phyloP scores from a whole-genome alignment of 2,113 vertebrate species.

The Oostethus manadensis region DNA sequence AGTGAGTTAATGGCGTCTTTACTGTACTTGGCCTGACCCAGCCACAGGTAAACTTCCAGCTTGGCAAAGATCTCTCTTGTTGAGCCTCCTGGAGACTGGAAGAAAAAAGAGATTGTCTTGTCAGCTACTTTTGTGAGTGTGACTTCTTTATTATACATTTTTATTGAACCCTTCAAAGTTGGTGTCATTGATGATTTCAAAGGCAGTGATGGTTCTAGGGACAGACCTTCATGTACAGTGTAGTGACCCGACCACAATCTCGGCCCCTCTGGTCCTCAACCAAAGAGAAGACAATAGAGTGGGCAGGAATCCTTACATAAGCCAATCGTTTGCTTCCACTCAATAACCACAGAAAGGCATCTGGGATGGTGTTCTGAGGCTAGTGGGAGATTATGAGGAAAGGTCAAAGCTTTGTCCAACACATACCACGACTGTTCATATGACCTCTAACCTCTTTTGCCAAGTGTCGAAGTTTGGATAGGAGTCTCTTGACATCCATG shows the following conservation, averaged over 20 bases:
- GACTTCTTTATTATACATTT: no score
- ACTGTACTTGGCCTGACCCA: slow-evolving; percentile 81
- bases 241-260: slow-evolving; percentile 84
- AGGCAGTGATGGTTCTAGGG: not conserved
- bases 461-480: slow-evolving; percentile 75
- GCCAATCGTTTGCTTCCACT: slow-evolving; percentile 77
- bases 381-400: slow-evolving; percentile 36
- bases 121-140: no score
- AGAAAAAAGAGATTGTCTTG: not conserved
- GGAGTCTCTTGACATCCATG: slow-evolving; percentile 70
- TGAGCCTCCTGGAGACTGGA: slow-evolving; percentile 74
- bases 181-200: not conserved
- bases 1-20: slow-evolving; percentile 78
- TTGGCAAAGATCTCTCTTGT: slow-evolving; percentile 84
- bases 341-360: slow-evolving; percentile 89
- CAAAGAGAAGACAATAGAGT: slow-evolving; percentile 83
- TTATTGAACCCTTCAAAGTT: no score
- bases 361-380: slow-evolving; percentile 87
- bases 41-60: slow-evolving; percentile 89
- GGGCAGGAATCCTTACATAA: slow-evolving; percentile 78
- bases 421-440: not conserved
- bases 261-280: slow-evolving; percentile 88
- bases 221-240: slow-evolving; percentile 83
- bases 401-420: slow-evolving; percentile 3
- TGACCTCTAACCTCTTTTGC: slow-evolving; percentile 79